These are phyloP conservation scores for Bruchidius siliquastri DNA, from an alignment of 2,888 invertebrate genomes.

Conservation along the genomic window DNA sequence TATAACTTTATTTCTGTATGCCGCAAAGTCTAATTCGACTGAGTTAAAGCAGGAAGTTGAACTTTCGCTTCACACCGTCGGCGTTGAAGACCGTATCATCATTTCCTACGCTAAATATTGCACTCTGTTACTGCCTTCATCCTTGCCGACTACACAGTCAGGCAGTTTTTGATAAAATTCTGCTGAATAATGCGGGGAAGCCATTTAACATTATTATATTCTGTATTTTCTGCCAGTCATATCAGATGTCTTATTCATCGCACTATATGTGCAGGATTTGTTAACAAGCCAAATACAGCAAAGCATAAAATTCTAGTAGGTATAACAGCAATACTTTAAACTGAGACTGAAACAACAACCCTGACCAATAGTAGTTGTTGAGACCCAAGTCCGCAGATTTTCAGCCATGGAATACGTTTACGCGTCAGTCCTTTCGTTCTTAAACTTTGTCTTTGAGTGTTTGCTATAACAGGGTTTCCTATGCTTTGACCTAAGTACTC, in stretches of 20 bases:
- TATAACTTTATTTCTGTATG: not conserved
- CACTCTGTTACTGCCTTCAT: not conserved
- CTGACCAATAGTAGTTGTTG: no score
- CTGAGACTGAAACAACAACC: no score
- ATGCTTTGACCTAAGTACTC: no score
- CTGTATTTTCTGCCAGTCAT: not conserved
- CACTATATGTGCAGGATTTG: no score
- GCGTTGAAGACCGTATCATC: not conserved
- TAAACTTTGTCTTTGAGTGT: no score
- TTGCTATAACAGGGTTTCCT: no score
- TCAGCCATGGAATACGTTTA: no score
- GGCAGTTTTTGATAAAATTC: not conserved
- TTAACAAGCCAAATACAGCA: no score
- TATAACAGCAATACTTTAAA: no score
- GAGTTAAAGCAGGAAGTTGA: not conserved
- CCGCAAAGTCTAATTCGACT: not conserved
- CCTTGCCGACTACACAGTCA: not conserved
- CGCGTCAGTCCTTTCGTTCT: no score
- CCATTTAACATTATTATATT: not conserved
- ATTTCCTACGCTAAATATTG: not conserved
- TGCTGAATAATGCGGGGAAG: not conserved
- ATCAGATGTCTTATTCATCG: not conserved
- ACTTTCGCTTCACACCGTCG: not conserved
- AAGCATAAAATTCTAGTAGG: no score
- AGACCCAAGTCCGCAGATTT: no score